These are phyloP conservation scores for Carassius gibelio DNA, from an alignment of 2,113 vertebrate genomes.

Conservation along the genomic window DNA sequence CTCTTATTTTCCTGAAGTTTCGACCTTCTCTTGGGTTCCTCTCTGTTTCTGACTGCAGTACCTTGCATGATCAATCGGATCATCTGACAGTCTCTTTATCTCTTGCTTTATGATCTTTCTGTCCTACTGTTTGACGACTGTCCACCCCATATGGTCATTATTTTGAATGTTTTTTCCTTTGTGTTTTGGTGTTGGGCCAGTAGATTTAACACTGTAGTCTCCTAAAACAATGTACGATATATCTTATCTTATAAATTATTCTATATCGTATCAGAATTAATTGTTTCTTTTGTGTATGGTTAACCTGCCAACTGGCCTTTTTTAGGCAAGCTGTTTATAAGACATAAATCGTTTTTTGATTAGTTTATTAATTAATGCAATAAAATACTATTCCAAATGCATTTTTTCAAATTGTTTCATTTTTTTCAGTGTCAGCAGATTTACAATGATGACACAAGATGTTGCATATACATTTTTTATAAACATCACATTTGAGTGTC, in stretches of 20 bases:
- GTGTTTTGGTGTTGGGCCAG: neutral
- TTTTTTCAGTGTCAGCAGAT: neutral
- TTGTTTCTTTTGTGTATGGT: neutral
- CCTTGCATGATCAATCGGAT: slow-evolving; percentile 9
- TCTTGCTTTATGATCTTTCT: neutral
- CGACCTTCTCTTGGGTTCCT: slow-evolving; percentile 15
- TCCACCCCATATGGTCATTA: neutral
- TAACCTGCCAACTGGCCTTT: neutral
- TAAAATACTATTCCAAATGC: neutral
- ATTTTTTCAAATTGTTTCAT: neutral
- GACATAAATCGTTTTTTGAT: neutral
- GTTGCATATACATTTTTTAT: neutral
- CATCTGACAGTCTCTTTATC: slow-evolving; percentile 3
- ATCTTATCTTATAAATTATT: neutral
- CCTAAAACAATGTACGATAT: neutral
- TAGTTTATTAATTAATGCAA: neutral
- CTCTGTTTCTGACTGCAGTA: neutral
- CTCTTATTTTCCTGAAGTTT: slow-evolving; percentile 23
- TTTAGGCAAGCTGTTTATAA: neutral
- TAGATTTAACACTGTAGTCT: neutral
- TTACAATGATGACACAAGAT: neutral
- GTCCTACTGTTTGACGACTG: slow-evolving; percentile 8
- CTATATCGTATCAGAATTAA: neutral
- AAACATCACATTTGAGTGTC: neutral
- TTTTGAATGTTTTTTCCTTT: neutral